A percentile compares a stretch with the other conserved stretches of the same genome.
phyloP scores from a whole-genome alignment of 2,113 vertebrate species.

The Piaya cayana region DNA sequence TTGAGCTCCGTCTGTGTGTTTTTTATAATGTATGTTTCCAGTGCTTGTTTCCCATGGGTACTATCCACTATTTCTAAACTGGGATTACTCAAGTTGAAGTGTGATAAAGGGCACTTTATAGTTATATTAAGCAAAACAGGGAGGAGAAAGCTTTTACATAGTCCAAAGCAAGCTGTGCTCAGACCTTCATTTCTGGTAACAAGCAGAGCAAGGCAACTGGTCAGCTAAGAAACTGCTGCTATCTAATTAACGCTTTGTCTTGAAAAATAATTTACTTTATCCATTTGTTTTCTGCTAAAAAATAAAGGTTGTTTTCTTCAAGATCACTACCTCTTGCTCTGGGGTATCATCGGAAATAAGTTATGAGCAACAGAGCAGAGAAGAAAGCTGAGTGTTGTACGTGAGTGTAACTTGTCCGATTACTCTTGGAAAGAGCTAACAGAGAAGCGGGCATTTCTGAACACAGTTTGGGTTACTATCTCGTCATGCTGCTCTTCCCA shows the following conservation, averaged over 20 bases:
- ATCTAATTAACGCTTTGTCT: background rate
- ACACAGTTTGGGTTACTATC: fast-evolving
- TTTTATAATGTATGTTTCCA: slow-evolving; percentile 4
- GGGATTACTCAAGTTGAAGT: slow-evolving; percentile 52
- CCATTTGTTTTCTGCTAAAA: background rate
- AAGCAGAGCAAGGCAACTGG: slow-evolving; percentile 41
- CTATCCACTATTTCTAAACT: slow-evolving; percentile 17
- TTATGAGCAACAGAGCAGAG: background rate
- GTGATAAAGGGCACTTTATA: slow-evolving; percentile 60
- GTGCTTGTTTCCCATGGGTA: slow-evolving; percentile 27
- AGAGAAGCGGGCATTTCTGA: background rate
- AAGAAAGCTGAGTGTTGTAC: fast-evolving
- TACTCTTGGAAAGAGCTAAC: background rate
- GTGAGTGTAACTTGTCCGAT: fast-evolving
- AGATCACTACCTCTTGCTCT: background rate
- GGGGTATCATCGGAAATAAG: fast-evolving
- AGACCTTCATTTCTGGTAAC: slow-evolving; percentile 26
- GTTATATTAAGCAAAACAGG: slow-evolving; percentile 36
- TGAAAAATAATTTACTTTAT: background rate
- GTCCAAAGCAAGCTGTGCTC: slow-evolving; percentile 14
- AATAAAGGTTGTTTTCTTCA: background rate
- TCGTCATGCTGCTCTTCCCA: background rate
- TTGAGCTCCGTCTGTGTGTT: background rate
- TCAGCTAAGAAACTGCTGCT: slow-evolving; percentile 45
- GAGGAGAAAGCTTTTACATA: slow-evolving; percentile 27